These are phyloP conservation scores for Epistrophe eligans DNA, from an alignment of 2,888 invertebrate species.

Conservation along the genomic window DNA sequence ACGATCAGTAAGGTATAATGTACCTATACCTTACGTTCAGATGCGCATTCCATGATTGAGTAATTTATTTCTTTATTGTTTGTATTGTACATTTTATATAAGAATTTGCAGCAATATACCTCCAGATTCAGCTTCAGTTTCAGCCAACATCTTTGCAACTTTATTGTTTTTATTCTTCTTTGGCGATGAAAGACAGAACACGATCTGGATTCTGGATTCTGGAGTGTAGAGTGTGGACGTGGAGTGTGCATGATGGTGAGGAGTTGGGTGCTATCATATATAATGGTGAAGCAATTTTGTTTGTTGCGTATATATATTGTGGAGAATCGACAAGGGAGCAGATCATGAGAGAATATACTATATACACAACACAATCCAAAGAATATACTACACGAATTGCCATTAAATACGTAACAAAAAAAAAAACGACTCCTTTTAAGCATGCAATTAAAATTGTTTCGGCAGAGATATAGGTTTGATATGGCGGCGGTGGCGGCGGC, in stretches of 20 bases:
- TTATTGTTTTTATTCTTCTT: slow-evolving; percentile 59
- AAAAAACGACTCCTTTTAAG: slow-evolving; percentile 53
- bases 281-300: slow-evolving; percentile 62
- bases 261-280: slow-evolving; percentile 40
- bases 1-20: background rate
- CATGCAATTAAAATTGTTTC: slow-evolving; percentile 72
- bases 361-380: slow-evolving; percentile 52
- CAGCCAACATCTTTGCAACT: slow-evolving; percentile 15
- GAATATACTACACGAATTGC: slow-evolving; percentile 62
- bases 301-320: slow-evolving; percentile 13
- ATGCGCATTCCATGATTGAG: slow-evolving; percentile 77
- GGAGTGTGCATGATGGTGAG: slow-evolving; percentile 14
- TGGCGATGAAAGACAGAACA: slow-evolving; percentile 39
- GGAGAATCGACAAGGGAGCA: slow-evolving; percentile 35
- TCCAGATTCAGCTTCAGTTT: slow-evolving; percentile 9
- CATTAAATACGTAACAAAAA: slow-evolving; percentile 44
- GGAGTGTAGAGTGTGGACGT: slow-evolving; percentile 25
- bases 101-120: slow-evolving; percentile 78
- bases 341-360: slow-evolving; percentile 61
- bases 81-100: slow-evolving; percentile 77
- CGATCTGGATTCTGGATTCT: slow-evolving; percentile 30
- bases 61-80: slow-evolving; percentile 84
- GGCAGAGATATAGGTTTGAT: slow-evolving; percentile 8
- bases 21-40: slow-evolving; percentile 2
- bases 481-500: too few species aligned